Conservation (phyloP, 2,113 vertebrate species). For the Tragelaphus buxtoni region DNA sequence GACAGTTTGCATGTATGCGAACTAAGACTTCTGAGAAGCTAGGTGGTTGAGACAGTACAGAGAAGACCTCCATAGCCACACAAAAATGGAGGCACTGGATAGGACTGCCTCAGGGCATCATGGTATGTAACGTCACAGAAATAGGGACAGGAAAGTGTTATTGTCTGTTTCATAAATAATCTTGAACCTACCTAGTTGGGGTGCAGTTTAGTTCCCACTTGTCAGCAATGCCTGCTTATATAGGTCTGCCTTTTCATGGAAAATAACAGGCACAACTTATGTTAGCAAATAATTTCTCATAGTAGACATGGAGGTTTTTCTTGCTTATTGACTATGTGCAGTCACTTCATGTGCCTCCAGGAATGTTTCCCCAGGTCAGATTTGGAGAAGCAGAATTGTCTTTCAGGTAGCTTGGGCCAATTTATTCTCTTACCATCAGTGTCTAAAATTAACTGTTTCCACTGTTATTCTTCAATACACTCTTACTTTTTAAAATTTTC, state of each 20-base stretch:
- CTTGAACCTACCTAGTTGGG: neutral
- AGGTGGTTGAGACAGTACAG: neutral
- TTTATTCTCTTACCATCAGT: neutral
- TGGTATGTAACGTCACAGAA: neutral
- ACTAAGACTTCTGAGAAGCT: neutral
- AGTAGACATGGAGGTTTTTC: neutral
- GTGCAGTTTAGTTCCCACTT: neutral
- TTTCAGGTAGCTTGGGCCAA: neutral
- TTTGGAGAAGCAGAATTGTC: neutral
- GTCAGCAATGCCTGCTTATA: neutral
- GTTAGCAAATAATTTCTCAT: slow-evolving; percentile 1
- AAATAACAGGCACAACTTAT: neutral
- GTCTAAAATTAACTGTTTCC: neutral
- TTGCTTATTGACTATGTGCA: neutral
- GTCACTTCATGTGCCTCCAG: neutral
- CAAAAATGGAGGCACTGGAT: neutral
- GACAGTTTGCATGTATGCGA: neutral
- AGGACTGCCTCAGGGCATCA: neutral
- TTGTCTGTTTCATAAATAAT: neutral
- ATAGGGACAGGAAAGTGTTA: neutral
- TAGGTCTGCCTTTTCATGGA: neutral
- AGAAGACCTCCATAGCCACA: neutral
- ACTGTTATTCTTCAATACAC: neutral
- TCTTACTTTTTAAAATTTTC: neutral
- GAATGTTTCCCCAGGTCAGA: neutral